Base-by-base conservation (phyloP, 2,797 vertebrate genomes). In the Parauchenoglanis punctatus region DNA sequence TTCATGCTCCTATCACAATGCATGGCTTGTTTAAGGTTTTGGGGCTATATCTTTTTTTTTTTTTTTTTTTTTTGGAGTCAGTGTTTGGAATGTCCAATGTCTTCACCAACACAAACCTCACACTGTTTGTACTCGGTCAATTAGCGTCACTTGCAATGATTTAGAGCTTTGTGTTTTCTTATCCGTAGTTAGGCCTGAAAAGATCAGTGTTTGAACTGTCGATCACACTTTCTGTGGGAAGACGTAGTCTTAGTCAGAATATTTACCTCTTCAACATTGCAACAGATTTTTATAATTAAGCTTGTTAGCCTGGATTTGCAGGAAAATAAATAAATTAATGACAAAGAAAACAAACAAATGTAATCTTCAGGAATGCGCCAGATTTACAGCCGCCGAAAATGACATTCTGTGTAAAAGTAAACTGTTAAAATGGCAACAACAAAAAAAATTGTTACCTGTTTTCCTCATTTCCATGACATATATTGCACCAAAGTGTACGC, bases 71-170 rank as follows among this genome's bases (percentile, higher is more conserved):
- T 89, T 89, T 70, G 70, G 49, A 88, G 81, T 88, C n/a, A 8
- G 70, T 91, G 83, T 86, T 84, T 88, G 92, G 93, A 94, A 94
- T 93, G 93, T 84, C 63, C 87, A 91, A 90, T 88, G 67, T 67
- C 59, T 75, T 52, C 49, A 76, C 76, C 5, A 91, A 84, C 68
- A 12, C 87, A 88, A 59, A 87, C 87, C 89, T 86, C 80, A 59
- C 86, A 59, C 77, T 95, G 94, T 95, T 95, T 95, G 93, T 88
- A 93, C 90, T 87, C 17, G 86, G 93, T 92, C 92, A 70, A 94
- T 95, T 95, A 95, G 90, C 85, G 92, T 91, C 94, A 94, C 93
- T 95, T 94, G 94, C 89, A 73, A 88, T 91, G 93, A 94, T 93
- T 93, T 93, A 93, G 90, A 92, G 90, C 91, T 95, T 94, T 93